phyloP scores from a whole-genome alignment of 1,140 invertebrate species.

The Brachionus manjavacas region DNA sequence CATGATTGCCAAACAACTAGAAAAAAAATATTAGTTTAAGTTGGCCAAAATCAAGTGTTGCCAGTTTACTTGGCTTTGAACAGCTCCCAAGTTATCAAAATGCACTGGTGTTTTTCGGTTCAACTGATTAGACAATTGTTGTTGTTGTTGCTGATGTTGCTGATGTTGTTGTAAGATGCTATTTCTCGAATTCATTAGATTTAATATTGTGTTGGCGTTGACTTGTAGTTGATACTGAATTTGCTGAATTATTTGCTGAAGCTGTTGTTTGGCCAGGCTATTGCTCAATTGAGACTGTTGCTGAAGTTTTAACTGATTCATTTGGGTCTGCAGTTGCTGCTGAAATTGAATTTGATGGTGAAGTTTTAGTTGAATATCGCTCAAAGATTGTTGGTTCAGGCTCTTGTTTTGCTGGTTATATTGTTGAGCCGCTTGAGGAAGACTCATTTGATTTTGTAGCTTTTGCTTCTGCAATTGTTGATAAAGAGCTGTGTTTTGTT shows the following conservation, averaged over 20 bases:
- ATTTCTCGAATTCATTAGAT: background rate
- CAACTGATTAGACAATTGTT: background rate
- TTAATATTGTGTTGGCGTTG: background rate
- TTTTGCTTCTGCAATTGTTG: conserved; percentile 21
- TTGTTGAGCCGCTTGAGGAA: background rate
- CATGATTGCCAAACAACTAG: background rate
- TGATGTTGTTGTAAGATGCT: background rate
- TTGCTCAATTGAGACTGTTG: background rate
- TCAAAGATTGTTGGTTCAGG: background rate
- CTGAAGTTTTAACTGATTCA: conserved; percentile 28
- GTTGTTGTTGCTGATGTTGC: background rate
- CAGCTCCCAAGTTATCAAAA: background rate
- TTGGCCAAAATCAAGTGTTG: too few species aligned
- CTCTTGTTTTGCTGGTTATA: background rate
- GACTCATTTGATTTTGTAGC: background rate
- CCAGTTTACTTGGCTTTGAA: background rate
- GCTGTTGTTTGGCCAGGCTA: background rate
- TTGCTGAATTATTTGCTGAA: conserved; percentile 21
- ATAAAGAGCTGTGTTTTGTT: background rate
- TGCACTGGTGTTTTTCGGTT: background rate
- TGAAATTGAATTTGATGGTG: conserved; percentile 30
- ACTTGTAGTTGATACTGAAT: conserved; percentile 20
- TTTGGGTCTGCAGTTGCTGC: conserved; percentile 10
- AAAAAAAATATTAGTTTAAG: background rate
- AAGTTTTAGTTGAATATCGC: conserved; percentile 1